Conservation (phyloP, 2,888 invertebrate genomes). For the Pyrrhia umbra region DNA sequence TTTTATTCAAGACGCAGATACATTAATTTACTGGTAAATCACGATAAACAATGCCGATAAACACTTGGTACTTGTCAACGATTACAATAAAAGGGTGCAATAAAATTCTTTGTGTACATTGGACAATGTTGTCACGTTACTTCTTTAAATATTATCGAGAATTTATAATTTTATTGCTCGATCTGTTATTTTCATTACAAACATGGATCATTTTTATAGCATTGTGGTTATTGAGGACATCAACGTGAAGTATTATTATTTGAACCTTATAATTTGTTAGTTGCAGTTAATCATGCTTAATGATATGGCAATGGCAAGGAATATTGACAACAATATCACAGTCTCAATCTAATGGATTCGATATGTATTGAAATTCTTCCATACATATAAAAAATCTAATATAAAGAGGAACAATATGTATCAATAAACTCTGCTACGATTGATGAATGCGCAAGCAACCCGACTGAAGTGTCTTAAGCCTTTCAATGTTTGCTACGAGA, state of each 20-base stretch:
- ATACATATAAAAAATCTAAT: no score
- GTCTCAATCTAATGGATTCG: no score
- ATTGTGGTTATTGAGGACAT: not conserved
- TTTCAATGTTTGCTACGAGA: conserved; percentile 22
- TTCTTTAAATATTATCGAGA: conserved; percentile 19
- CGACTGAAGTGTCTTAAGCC: not conserved
- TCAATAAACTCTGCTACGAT: no score
- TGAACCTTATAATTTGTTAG: not conserved
- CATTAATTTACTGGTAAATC: not conserved
- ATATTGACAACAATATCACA: no score
- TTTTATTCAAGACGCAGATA: not conserved
- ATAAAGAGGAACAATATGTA: no score
- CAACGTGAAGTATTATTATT: not conserved
- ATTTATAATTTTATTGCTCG: conserved; percentile 14
- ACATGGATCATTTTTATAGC: conserved; percentile 14
- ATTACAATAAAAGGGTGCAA: conserved; percentile 28
- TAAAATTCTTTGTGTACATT: conserved; percentile 22
- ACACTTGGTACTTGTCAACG: conserved; percentile 14
- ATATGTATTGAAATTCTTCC: no score
- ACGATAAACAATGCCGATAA: conserved; percentile 11
- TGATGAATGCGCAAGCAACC: no score
- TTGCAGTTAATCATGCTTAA: not conserved
- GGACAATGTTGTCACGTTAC: conserved; percentile 12
- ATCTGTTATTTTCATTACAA: conserved; percentile 19
- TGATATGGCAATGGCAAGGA: not conserved